These are phyloP conservation scores for Eledona agricola DNA, from an alignment of 2,888 invertebrate species.

Conservation along the genomic window DNA sequence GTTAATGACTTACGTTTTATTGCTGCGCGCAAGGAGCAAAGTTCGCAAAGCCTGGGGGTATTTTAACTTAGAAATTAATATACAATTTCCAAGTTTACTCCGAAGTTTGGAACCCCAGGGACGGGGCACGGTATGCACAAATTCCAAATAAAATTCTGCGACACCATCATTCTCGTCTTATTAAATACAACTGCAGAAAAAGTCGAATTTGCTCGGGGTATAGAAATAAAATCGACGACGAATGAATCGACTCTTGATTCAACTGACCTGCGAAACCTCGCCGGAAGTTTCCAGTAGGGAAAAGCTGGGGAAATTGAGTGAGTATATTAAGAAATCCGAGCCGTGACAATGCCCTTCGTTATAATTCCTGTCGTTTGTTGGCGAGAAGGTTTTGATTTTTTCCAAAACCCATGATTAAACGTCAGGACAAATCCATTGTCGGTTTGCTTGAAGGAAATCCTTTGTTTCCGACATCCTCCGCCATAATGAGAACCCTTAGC, in stretches of 20 bases:
- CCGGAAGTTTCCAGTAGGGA: slow-evolving; percentile 26
- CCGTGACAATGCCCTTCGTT: slow-evolving; percentile 12
- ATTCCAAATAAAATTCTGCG: slow-evolving; percentile 24
- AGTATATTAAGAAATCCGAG: slow-evolving; percentile 27
- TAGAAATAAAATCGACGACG: slow-evolving; percentile 29
- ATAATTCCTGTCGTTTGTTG: slow-evolving; percentile 11
- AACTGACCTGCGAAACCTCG: slow-evolving; percentile 27
- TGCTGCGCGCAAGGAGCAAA: slow-evolving; percentile 38
- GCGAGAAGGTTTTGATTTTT: slow-evolving; percentile 16
- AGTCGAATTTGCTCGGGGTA: slow-evolving; percentile 19
- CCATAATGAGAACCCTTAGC: slow-evolving; percentile 37
- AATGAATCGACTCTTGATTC: slow-evolving; percentile 31
- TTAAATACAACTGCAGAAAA: slow-evolving; percentile 7
- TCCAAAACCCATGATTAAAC: slow-evolving; percentile 35
- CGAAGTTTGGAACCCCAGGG: slow-evolving; percentile 36
- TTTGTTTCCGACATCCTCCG: slow-evolving; percentile 35
- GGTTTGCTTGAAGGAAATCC: slow-evolving; percentile 36
- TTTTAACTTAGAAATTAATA: slow-evolving; percentile 42
- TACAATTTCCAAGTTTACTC: slow-evolving; percentile 44
- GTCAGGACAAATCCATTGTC: slow-evolving; percentile 38
- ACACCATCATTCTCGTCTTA: slow-evolving; percentile 26
- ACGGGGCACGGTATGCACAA: slow-evolving; percentile 29
- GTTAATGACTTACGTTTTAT: slow-evolving; percentile 41
- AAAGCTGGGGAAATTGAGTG: slow-evolving; percentile 30
- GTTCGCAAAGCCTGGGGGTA: slow-evolving; percentile 37